Conservation (phyloP, 2,888 invertebrate species). For the Ptychoptera contaminata region DNA sequence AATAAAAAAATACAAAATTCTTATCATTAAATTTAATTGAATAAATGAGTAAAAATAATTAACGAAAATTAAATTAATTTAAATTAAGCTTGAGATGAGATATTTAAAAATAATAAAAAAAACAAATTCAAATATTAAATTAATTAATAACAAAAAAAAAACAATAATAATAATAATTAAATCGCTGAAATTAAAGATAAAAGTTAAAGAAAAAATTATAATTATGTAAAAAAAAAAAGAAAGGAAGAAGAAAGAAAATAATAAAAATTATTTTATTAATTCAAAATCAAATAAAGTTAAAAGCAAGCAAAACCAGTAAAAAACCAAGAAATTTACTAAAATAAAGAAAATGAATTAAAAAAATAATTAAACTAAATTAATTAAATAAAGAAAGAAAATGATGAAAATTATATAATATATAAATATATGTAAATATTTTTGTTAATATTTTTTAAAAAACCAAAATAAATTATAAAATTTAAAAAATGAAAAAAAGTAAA, state of each 20-base stretch:
- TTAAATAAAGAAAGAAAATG: background rate
- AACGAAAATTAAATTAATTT: conserved; percentile 12
- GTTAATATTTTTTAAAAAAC: conserved; percentile 1
- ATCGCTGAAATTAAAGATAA: background rate
- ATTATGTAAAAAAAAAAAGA: no score
- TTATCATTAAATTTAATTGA: conserved; percentile 11
- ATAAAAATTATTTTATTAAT: background rate
- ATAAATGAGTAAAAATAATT: conserved; percentile 13
- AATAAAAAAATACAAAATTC: conserved; percentile 10
- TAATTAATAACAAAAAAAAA: background rate
- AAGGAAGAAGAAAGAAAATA: background rate
- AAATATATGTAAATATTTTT: conserved; percentile 1
- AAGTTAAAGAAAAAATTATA: background rate
- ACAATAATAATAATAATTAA: background rate
- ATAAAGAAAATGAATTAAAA: background rate
- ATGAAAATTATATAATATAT: background rate
- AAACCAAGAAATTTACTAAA: background rate
- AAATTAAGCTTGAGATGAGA: conserved; percentile 12
- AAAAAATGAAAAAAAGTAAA: background rate
- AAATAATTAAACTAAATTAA: background rate
- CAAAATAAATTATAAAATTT: background rate
- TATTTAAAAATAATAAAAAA: conserved; percentile 12
- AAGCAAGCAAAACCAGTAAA: background rate
- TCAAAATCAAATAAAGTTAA: background rate
- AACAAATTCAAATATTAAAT: background rate